Conservation (phyloP, 2,888 invertebrate species). For the Caenorhabditis sp. region DNA sequence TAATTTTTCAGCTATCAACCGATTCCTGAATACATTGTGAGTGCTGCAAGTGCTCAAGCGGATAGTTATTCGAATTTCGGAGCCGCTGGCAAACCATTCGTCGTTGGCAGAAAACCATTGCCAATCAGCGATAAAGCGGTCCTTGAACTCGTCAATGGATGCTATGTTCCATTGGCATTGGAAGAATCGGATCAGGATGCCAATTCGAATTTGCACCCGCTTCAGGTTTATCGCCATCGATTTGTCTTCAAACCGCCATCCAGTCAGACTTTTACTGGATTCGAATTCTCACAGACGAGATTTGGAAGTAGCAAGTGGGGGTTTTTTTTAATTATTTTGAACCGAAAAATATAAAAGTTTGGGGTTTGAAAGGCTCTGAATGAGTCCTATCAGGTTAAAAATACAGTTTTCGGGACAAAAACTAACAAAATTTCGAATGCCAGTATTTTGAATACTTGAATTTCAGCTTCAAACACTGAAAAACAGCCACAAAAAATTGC, state of each 20-base stretch:
- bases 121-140: conserved; percentile 23
- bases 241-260: conserved; percentile 40
- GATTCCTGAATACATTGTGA: conserved; percentile 23
- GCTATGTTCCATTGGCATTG: conserved; percentile 16
- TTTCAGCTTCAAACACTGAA: no score
- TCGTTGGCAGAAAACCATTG: conserved; percentile 6
- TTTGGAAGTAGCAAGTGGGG: conserved; percentile 47
- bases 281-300: conserved; percentile 44
- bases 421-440: no score
- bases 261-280: conserved; percentile 32
- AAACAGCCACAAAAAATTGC: no score
- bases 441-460: no score
- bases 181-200: conserved; percentile 26
- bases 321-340: background rate
- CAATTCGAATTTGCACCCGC: conserved; percentile 20
- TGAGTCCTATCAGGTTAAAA: no score
- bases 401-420: no score
- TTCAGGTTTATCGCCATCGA: conserved; percentile 16
- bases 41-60: conserved; percentile 5
- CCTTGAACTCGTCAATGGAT: conserved; percentile 20
- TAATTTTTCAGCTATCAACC: conserved; percentile 32
- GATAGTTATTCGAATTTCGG: conserved; percentile 27
- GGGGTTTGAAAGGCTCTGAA: no score
- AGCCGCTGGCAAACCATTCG: conserved; percentile 27
- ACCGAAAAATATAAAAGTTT: no score